Percentiles rank a stretch among this genome's conserved stretches.
These are phyloP conservation scores for Parapristionchus giblindavisi DNA, from an alignment of 2,888 invertebrate genomes.

Conservation along the genomic window DNA sequence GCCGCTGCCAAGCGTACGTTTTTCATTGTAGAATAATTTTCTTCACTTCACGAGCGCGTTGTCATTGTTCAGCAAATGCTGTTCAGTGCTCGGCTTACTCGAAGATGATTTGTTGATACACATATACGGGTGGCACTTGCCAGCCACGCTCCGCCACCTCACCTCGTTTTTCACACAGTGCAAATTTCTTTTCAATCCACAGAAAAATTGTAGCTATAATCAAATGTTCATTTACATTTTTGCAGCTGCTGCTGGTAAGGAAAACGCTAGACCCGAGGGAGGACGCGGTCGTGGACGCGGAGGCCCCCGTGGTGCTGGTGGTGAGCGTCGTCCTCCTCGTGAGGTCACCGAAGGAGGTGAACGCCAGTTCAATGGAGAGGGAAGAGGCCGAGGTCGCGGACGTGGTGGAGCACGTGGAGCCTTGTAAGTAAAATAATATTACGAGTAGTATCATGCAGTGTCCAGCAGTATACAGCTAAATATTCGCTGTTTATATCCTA, in stretches of 20 bases:
- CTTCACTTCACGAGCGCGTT: slow-evolving; percentile 51
- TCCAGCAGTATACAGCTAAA: slow-evolving; percentile 4
- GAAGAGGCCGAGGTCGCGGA: slow-evolving; percentile 44
- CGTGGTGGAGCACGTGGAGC: slow-evolving; percentile 50
- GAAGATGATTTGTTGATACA: neutral
- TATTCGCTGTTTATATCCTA: slow-evolving; percentile 28
- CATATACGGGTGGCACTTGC: slow-evolving; percentile 38
- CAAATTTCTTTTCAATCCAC: neutral
- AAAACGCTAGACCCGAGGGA: slow-evolving; percentile 49
- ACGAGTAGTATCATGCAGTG: neutral
- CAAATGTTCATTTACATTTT: neutral
- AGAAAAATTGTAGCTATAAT: too few species aligned
- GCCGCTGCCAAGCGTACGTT: slow-evolving; percentile 30
- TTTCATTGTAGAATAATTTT: slow-evolving; percentile 62
- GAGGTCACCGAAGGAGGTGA: slow-evolving; percentile 37
- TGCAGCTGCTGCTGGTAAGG: slow-evolving; percentile 40
- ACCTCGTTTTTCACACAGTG: slow-evolving; percentile 26
- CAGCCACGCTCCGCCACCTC: slow-evolving; percentile 38
- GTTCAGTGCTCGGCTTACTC: slow-evolving; percentile 30
- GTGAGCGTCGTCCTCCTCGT: slow-evolving; percentile 40
- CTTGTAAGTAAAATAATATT: slow-evolving; percentile 8
- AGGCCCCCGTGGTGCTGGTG: slow-evolving; percentile 53
- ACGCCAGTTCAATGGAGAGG: slow-evolving; percentile 35
- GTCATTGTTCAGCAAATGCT: slow-evolving; percentile 34
- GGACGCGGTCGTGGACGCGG: slow-evolving; percentile 60